Evolutionary conservation across 2,888 invertebrate species (phyloP), one percentile per base, ranked within the genome.

Genomic region (Tetragnatha montana): DNA sequence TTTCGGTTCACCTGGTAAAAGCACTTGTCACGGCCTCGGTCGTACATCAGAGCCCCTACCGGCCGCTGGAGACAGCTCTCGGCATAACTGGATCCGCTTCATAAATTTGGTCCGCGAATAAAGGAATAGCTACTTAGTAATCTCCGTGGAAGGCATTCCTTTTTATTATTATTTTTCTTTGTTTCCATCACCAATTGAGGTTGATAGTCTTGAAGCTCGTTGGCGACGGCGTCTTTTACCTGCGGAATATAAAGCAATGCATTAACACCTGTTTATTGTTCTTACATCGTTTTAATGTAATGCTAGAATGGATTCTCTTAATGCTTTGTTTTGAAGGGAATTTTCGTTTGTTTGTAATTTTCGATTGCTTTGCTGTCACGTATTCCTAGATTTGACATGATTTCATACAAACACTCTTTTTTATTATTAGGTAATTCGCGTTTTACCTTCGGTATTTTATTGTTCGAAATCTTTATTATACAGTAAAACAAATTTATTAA

Each of bases 1-100:
- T 86, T 89, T 89, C 81, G 70, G 89, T 85, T 85, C 89, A 89
- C 89, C 89, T 89, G 84, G 71, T 81, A 84, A 89, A 70, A 84
- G 84, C 71, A 84, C 84, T 84, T 81, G 80, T 84, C 88, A 80
- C 75, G 75, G 89, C 74, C 79, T 75, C 8, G 70, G 22, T 17
- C 81, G 68, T 89, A 71, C 89, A 89, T 89, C 89, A 71, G 76
- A 69, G 12, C 35, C 78, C 85, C 85, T 68, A 76, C 89, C 76
- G 81, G n/a, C 73, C 50, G 22, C 79, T 75, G 21, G 19, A 73
- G 78, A 85, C 70, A 78, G 69, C n/a, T 78, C 81, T 79, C 21
- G n/a, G 21, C 35, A 68, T 35, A 81, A 35, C 79, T 70, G 74
- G 80, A 84, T 81, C 81, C 89, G 81, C 81, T 81, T 85, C 85